Conservation (phyloP, 2,888 invertebrate genomes). For the Drepanosiphum platanoidis region DNA sequence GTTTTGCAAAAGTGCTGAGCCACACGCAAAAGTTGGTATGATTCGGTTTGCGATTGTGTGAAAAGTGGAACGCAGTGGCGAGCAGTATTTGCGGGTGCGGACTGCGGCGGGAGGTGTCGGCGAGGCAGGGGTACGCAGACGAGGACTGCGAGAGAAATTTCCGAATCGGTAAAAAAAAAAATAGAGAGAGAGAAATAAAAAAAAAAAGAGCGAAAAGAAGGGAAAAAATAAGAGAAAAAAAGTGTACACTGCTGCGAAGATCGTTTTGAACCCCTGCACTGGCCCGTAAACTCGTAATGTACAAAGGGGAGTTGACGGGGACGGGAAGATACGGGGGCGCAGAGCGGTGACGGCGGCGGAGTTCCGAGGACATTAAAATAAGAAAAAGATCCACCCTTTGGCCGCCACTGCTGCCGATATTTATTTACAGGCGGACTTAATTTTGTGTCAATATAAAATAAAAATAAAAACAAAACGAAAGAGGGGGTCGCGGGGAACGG, state of each 20-base stretch:
- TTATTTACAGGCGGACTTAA: conserved; percentile 57
- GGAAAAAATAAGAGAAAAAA: background rate
- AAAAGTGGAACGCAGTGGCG: conserved; percentile 9
- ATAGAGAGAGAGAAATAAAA: background rate
- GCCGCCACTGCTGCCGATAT: conserved; percentile 20
- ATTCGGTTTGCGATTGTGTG: conserved; percentile 26
- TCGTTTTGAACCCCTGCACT: conserved; percentile 60
- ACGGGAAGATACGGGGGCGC: background rate
- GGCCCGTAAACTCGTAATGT: conserved; percentile 60
- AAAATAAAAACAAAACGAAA: conserved; percentile 29
- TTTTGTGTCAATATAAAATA: conserved; percentile 59
- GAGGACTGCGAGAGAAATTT: conserved; percentile 23
- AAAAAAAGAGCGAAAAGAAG: background rate
- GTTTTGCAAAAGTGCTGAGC: conserved; percentile 43
- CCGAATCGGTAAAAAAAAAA: conserved; percentile 29
- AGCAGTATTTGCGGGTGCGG: background rate
- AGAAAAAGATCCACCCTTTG: conserved; percentile 56
- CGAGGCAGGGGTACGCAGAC: background rate
- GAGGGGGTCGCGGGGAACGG: too few species aligned
- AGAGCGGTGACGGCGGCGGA: background rate
- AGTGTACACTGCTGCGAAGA: conserved; percentile 38
- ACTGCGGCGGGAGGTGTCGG: background rate
- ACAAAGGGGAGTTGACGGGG: conserved; percentile 29
- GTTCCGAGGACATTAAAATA: conserved; percentile 51
- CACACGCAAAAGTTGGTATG: conserved; percentile 33